Evolutionary conservation across 2,888 invertebrate species (phyloP).

Genomic region (Muschampia plurimacula): DNA sequence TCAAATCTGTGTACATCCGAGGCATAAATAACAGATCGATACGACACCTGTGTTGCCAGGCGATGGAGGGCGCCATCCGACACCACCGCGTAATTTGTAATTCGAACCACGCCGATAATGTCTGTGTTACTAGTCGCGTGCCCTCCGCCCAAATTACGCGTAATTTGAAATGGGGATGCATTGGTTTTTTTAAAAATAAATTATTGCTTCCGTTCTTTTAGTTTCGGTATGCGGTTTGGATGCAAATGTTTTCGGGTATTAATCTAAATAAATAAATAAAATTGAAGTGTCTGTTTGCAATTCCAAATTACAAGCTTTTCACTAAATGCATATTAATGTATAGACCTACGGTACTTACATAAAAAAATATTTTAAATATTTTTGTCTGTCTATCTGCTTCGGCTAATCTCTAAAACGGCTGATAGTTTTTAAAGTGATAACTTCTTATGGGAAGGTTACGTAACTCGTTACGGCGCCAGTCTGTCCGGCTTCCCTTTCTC

Average conservation of each 20-base stretch:
- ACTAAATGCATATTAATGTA: too few relatives aligned
- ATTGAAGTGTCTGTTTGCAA: too few relatives aligned
- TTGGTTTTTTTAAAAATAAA: conserved; percentile 40
- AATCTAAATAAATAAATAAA: too few relatives aligned
- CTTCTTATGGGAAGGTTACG: too few relatives aligned
- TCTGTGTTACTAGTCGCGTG: conserved; percentile 67
- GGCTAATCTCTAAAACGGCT: too few relatives aligned
- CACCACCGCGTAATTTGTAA: conserved; percentile 84
- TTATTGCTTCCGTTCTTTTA: conserved; percentile 35
- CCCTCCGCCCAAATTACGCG: conserved; percentile 64
- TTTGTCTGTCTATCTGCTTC: too few relatives aligned
- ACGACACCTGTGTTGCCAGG: conserved; percentile 79
- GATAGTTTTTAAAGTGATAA: too few relatives aligned
- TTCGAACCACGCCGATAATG: conserved; percentile 81
- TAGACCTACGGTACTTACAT: too few relatives aligned
- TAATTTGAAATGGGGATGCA: conserved; percentile 65
- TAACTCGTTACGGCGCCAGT: too few relatives aligned
- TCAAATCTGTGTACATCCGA: conserved; percentile 3
- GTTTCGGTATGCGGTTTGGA: conserved; percentile 22
- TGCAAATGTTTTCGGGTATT: conserved; percentile 12
- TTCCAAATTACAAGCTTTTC: too few relatives aligned
- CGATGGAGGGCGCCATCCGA: conserved; percentile 82
- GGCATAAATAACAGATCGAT: conserved; percentile 64
- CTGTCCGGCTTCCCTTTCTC: too few relatives aligned
- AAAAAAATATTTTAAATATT: too few relatives aligned